These are phyloP conservation scores for Mactromeris polynyma DNA, from an alignment of 2,888 invertebrate genomes.

Conservation along the genomic window DNA sequence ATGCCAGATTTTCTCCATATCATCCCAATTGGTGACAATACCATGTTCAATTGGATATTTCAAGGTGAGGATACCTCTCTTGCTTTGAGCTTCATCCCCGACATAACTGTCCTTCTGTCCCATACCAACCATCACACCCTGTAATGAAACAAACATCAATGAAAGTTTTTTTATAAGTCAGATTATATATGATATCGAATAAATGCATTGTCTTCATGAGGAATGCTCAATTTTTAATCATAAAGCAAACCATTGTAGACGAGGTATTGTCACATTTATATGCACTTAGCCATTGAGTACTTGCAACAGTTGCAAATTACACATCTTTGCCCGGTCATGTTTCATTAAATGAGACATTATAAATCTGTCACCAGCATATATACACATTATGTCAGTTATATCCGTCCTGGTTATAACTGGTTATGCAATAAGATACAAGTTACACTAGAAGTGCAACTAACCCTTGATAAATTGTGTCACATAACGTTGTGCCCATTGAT, in stretches of 20 bases:
- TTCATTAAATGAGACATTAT: neutral
- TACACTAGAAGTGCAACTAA: neutral
- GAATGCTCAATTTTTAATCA: neutral
- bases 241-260: neutral
- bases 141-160: slow-evolving; percentile 23
- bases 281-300: neutral
- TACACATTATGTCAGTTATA: neutral
- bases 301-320: neutral
- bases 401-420: neutral
- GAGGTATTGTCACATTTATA: neutral
- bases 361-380: neutral
- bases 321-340: neutral
- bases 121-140: slow-evolving; percentile 70
- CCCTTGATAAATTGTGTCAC: neutral
- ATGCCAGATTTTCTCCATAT: slow-evolving; percentile 85
- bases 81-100: slow-evolving; percentile 83
- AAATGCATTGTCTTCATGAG: neutral
- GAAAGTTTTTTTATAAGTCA: too few relatives aligned
- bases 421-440: neutral
- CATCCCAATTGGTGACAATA: slow-evolving; percentile 85
- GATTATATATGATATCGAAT: neutral
- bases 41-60: slow-evolving; percentile 85
- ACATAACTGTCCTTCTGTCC: slow-evolving; percentile 81
- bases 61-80: slow-evolving; percentile 84
- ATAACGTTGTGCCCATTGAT: neutral